Conservation (phyloP, 2,888 invertebrate species). For the Theretra japonica region DNA sequence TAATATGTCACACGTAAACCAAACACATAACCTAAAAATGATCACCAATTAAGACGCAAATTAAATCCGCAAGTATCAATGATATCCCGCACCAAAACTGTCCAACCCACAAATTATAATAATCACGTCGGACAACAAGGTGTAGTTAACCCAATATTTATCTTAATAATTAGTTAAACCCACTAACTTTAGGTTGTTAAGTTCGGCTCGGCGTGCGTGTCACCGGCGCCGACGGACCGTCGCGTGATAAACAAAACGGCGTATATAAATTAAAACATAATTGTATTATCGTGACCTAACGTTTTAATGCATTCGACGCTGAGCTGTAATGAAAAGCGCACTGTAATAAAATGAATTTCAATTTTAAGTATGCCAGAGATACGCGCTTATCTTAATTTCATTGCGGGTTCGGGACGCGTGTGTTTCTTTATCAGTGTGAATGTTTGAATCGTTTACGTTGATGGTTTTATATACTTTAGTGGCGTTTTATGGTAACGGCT, state of each 20-base stretch:
- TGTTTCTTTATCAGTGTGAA: constrained; percentile 5
- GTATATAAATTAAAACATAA: constrained; percentile 84
- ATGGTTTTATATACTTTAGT: constrained; percentile 15
- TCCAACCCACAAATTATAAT: constrained; percentile 60
- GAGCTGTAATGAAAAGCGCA: constrained; percentile 55
- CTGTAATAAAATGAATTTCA: constrained; percentile 34
- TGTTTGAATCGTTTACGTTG: constrained; percentile 9
- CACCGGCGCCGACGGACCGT: constrained; percentile 58
- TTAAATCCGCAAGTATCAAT: constrained; percentile 43
- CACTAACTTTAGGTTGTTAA: constrained; percentile 74
- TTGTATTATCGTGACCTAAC: constrained; percentile 83
- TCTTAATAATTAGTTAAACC: constrained; percentile 83
- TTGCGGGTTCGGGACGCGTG: not conserved
- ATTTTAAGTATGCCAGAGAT: constrained; percentile 29
- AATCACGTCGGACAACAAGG: constrained; percentile 72
- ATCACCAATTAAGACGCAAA: constrained; percentile 42
- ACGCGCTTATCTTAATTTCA: constrained; percentile 24
- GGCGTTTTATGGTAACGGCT: not conserved
- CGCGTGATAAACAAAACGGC: constrained; percentile 72
- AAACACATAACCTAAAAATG: constrained; percentile 23
- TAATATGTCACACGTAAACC: not conserved
- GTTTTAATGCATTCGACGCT: constrained; percentile 53
- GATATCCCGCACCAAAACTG: constrained; percentile 50
- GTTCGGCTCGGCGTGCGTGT: constrained; percentile 63
- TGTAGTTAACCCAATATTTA: constrained; percentile 80